phyloP scores from a whole-genome alignment of 2,113 vertebrate species.

The Puma concolor region DNA sequence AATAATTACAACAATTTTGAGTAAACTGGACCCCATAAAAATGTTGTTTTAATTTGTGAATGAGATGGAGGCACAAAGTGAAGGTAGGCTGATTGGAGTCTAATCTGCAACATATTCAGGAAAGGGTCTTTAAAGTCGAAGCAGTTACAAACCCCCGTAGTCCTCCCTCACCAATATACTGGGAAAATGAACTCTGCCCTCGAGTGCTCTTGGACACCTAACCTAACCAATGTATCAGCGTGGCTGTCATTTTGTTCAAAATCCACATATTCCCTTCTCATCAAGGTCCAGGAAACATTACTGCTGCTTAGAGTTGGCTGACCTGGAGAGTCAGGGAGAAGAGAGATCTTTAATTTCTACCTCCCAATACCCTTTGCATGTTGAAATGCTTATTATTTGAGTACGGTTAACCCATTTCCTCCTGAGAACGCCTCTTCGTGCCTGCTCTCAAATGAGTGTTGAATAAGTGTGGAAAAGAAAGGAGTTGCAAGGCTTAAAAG shows the following conservation, averaged over 20 bases:
- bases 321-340: not conserved
- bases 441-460: constrained; percentile 8
- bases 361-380: not conserved
- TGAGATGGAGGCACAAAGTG: constrained; percentile 55
- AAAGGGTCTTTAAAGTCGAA: constrained; percentile 51
- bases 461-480: constrained; percentile 39
- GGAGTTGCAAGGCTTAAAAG: constrained; percentile 47
- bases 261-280: not conserved
- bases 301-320: constrained; percentile 2
- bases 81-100: constrained; percentile 52
- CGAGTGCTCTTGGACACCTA: not conserved
- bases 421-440: constrained; percentile 7
- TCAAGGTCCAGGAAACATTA: not conserved
- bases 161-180: not conserved
- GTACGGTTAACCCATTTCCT: not conserved
- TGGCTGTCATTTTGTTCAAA: constrained; percentile 49
- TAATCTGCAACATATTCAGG: constrained; percentile 56
- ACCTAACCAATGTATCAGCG: not conserved
- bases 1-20: constrained; percentile 77
- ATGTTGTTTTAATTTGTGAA: constrained; percentile 74
- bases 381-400: constrained; percentile 52
- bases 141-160: constrained; percentile 14
- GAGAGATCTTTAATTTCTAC: constrained; percentile 40
- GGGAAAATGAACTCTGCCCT: constrained; percentile 40
- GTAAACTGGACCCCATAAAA: constrained; percentile 68